phyloP scores from a whole-genome alignment of 2,113 vertebrate species.

The Mus spicilegus region DNA sequence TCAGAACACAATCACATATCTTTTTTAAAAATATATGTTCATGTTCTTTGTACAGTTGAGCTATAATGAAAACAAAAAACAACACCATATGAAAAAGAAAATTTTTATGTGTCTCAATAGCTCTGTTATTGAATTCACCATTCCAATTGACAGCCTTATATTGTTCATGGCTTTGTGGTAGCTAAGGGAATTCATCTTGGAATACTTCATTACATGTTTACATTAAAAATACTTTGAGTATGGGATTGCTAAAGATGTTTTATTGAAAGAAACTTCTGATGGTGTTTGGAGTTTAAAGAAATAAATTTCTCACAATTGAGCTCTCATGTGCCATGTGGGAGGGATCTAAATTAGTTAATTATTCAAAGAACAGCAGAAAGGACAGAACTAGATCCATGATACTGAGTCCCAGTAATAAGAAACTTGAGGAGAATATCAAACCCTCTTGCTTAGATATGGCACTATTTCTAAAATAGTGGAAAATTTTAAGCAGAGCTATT shows the following conservation, averaged over 20 bases:
- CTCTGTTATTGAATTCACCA: neutral
- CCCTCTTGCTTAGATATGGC: neutral
- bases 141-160: neutral
- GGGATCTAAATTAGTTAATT: neutral
- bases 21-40: neutral
- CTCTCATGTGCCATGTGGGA: neutral
- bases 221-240: neutral
- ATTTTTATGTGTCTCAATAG: neutral
- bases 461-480: neutral
- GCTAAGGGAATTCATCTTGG: constrained; percentile 10
- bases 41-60: neutral
- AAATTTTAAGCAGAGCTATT: neutral
- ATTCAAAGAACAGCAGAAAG: neutral
- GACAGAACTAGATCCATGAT: neutral
- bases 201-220: neutral
- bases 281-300: neutral
- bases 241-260: neutral
- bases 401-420: neutral
- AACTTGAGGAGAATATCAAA: neutral
- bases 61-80: neutral
- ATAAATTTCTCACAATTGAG: constrained; percentile 5
- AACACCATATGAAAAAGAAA: neutral
- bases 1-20: neutral
- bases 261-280: neutral
- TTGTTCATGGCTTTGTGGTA: constrained; percentile 2